Conservation (phyloP, 2,797 vertebrate species). For the Gouania willdenowi region DNA sequence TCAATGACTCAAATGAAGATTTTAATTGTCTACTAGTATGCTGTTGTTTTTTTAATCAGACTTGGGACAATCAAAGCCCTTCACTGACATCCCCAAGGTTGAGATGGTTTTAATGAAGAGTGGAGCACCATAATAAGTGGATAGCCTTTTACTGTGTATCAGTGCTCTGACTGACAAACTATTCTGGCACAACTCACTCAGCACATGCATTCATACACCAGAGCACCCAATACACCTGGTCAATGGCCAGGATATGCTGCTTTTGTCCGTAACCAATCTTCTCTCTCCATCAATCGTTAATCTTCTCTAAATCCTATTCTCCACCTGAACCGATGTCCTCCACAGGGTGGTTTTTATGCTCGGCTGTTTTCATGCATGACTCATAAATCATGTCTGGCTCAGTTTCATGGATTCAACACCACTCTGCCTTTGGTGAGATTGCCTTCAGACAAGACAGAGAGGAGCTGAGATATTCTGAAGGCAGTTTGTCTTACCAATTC, state of each 20-base stretch:
- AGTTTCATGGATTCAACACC: slow-evolving; percentile 30
- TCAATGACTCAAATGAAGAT: slow-evolving; percentile 35
- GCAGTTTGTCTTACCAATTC: slow-evolving; percentile 32
- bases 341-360: slow-evolving; percentile 27
- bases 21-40: slow-evolving; percentile 21
- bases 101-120: background rate
- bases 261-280: slow-evolving; percentile 34
- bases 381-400: slow-evolving; percentile 40
- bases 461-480: slow-evolving; percentile 29
- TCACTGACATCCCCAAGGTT: slow-evolving; percentile 12
- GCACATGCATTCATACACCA: slow-evolving; percentile 65
- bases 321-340: slow-evolving; percentile 17
- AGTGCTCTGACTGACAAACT: slow-evolving; percentile 48
- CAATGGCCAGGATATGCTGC: slow-evolving; percentile 34
- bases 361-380: slow-evolving; percentile 27
- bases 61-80: slow-evolving; percentile 6
- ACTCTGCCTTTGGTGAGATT: slow-evolving; percentile 18
- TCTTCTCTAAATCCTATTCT: slow-evolving; percentile 39
- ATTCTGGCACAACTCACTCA: slow-evolving; percentile 49
- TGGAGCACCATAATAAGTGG: slow-evolving; percentile 2
- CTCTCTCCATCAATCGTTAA: slow-evolving; percentile 24
- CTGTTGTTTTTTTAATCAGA: slow-evolving; percentile 25
- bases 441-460: slow-evolving; percentile 22
- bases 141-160: slow-evolving; percentile 39
- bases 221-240: slow-evolving; percentile 52